Conservation (phyloP, 1,140 invertebrate species). For the Linepithema humile region DNA sequence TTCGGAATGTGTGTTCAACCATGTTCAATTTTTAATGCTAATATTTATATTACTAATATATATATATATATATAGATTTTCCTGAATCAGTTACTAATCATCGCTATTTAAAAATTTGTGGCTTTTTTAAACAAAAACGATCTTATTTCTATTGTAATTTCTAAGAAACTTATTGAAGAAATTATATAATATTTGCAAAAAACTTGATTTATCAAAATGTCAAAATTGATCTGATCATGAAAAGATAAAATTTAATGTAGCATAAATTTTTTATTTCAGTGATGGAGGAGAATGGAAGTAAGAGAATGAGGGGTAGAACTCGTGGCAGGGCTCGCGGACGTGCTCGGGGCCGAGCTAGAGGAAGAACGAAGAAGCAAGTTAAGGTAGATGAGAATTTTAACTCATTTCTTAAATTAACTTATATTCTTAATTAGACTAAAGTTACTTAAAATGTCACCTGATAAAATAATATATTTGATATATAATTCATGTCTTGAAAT, state of each 20-base stretch:
- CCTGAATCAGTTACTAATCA: background rate
- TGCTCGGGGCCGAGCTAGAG: conserved; percentile 88
- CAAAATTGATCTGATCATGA: background rate
- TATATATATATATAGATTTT: too few species aligned
- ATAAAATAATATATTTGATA: background rate
- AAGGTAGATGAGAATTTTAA: conserved; percentile 82
- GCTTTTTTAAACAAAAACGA: background rate
- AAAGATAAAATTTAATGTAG: background rate
- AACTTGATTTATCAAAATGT: background rate
- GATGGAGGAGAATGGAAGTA: conserved; percentile 81
- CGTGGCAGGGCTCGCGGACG: conserved; percentile 88
- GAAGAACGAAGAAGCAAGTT: conserved; percentile 89
- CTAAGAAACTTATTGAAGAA: background rate
- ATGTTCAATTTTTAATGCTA: background rate
- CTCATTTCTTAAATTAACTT: conserved; percentile 5
- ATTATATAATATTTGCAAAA: background rate
- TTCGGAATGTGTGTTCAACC: background rate
- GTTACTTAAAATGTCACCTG: too few species aligned
- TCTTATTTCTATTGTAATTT: background rate
- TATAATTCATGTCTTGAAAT: conserved; percentile 1
- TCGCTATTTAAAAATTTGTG: background rate
- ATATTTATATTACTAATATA: too few species aligned
- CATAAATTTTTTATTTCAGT: conserved; percentile 58
- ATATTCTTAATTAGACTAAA: too few species aligned
- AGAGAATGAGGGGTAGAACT: conserved; percentile 84